Evolutionary conservation across 2,113 vertebrate species (phyloP).

Genomic region (Gorsachius goisagi): DNA sequence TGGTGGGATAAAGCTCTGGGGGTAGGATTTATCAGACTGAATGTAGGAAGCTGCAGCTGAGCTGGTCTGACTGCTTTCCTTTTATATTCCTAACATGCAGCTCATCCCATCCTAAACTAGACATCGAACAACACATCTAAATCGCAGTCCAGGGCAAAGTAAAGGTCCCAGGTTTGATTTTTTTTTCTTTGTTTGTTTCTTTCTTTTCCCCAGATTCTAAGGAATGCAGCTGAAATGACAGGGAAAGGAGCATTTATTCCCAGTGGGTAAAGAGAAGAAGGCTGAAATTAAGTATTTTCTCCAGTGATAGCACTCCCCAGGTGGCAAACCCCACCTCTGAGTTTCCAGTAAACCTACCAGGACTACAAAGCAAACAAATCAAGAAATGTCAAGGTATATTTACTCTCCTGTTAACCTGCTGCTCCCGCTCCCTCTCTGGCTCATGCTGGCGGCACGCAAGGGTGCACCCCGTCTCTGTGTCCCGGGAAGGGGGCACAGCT

Average conservation of each 20-base stretch:
- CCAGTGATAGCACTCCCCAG: neutral
- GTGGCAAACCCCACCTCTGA: neutral
- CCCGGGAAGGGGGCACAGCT: neutral
- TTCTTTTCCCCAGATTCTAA: neutral
- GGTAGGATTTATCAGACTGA: neutral
- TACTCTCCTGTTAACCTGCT: neutral
- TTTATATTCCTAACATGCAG: neutral
- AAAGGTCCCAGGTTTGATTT: neutral
- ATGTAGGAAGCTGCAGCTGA: neutral
- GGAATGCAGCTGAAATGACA: neutral
- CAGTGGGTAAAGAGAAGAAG: neutral
- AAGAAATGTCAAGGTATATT: neutral
- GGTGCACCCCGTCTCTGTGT: neutral
- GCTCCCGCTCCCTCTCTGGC: neutral
- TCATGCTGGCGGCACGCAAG: fast-evolving
- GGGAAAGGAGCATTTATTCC: neutral
- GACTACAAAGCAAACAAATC: neutral
- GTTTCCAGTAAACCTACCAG: neutral
- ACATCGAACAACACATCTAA: neutral
- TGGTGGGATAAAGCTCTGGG: neutral
- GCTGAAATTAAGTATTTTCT: slow-evolving; percentile 4
- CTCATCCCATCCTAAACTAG: neutral
- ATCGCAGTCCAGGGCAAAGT: neutral
- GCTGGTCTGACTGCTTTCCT: neutral
- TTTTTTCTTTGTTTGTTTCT: fast-evolving